Evolutionary conservation across 2,888 invertebrate species (phyloP).

Genomic region (Tuberolachnus salignus): DNA sequence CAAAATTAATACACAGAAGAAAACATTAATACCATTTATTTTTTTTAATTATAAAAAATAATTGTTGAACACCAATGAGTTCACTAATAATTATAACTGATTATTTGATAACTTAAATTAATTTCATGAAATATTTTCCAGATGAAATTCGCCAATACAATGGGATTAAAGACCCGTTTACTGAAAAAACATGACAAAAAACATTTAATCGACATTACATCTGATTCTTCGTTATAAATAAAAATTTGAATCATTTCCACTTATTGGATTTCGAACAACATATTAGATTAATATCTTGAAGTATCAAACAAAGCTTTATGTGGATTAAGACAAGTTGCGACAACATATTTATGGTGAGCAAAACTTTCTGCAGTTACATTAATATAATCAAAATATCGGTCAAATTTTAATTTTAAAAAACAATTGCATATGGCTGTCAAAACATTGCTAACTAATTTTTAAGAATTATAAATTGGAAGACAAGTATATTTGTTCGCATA

Average conservation of each 20-base stretch:
- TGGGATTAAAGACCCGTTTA: too few relatives aligned
- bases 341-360: too few relatives aligned
- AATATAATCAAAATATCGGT: neutral
- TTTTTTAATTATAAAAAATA: neutral
- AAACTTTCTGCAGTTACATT: neutral
- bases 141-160: neutral
- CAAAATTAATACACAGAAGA: neutral
- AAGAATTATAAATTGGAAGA: neutral
- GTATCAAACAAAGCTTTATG: too few relatives aligned
- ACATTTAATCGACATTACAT: conserved; percentile 11
- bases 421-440: neutral
- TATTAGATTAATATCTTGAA: too few relatives aligned
- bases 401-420: neutral
- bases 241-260: neutral
- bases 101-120: conserved; percentile 1
- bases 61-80: conserved; percentile 9
- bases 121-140: conserved; percentile 16
- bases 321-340: too few relatives aligned
- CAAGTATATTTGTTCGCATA: conserved; percentile 4
- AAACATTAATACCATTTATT: neutral
- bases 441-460: neutral
- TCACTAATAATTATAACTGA: neutral
- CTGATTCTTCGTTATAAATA: neutral
- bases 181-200: neutral
- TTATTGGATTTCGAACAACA: too few relatives aligned